Evolutionary conservation across 2,888 invertebrate species (phyloP).

Genomic region (Rhagonycha lutea): DNA sequence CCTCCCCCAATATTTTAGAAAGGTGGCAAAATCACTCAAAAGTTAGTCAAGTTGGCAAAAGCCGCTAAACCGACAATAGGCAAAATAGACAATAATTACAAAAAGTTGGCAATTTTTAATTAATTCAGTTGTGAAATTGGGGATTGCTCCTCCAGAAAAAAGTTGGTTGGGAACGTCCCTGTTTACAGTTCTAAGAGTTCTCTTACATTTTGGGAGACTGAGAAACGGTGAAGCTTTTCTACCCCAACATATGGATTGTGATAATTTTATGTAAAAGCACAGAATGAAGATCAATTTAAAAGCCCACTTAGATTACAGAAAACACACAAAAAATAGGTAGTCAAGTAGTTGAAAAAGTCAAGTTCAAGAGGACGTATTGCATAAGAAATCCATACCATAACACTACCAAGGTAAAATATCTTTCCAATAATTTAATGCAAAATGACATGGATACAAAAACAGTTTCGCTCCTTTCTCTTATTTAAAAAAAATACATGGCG

Average conservation of each 20-base stretch:
- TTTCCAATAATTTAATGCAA: not conserved
- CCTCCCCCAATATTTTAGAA: too few relatives aligned
- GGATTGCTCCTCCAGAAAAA: too few relatives aligned
- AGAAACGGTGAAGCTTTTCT: too few relatives aligned
- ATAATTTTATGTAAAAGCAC: not conserved
- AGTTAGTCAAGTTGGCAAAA: too few relatives aligned
- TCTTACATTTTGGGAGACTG: too few relatives aligned
- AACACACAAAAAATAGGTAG: not conserved
- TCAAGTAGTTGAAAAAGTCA: not conserved
- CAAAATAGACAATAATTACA: too few relatives aligned
- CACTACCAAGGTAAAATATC: not conserved
- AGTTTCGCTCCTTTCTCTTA: not conserved
- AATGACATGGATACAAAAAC: not conserved
- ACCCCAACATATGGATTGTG: not conserved
- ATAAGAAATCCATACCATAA: not conserved
- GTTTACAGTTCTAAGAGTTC: too few relatives aligned
- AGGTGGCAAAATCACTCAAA: too few relatives aligned
- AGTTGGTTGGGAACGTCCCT: too few relatives aligned
- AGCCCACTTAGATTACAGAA: not conserved
- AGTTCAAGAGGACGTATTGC: not conserved
- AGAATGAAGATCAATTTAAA: not conserved
- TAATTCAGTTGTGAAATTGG: too few relatives aligned
- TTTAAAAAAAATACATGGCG: not conserved
- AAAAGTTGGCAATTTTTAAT: too few relatives aligned
- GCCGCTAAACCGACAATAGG: too few relatives aligned